These are phyloP conservation scores for Yponomeuta cagnagella DNA, from an alignment of 2,888 invertebrate species.

Conservation along the genomic window DNA sequence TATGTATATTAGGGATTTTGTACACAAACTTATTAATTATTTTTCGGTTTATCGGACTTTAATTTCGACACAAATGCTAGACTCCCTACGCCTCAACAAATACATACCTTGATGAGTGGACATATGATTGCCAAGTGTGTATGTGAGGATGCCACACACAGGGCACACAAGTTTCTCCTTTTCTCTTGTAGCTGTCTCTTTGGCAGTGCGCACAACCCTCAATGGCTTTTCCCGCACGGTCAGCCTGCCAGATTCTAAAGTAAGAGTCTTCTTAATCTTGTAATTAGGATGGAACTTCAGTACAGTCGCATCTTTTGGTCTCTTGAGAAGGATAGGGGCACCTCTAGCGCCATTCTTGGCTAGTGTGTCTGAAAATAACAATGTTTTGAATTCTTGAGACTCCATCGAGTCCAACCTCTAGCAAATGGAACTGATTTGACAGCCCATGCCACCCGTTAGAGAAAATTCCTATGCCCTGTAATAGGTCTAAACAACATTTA, in stretches of 20 bases:
- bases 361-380: constrained; percentile 50
- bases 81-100: too few species aligned
- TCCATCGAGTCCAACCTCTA: too few species aligned
- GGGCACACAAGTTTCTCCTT: constrained; percentile 69
- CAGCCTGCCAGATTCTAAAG: constrained; percentile 10
- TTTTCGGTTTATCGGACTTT: too few species aligned
- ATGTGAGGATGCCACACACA: constrained; percentile 68
- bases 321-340: constrained; percentile 57
- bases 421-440: too few species aligned
- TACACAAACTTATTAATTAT: too few species aligned
- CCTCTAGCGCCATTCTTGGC: constrained; percentile 63
- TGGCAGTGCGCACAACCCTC: constrained; percentile 41
- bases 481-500: too few species aligned
- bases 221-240: constrained; percentile 43
- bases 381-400: too few species aligned
- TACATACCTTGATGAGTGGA: constrained; percentile 65
- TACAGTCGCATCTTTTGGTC: constrained; percentile 65
- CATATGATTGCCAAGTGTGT: constrained; percentile 63
- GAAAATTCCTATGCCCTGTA: too few species aligned
- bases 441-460: too few species aligned
- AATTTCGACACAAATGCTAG: too few species aligned
- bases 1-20: too few species aligned
- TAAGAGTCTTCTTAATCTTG: constrained; percentile 22
- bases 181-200: constrained; percentile 39
- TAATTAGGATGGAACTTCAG: constrained; percentile 53